Evolutionary conservation across 1,140 invertebrate species (phyloP).

Genomic region (Rhagoletis zephyria): DNA sequence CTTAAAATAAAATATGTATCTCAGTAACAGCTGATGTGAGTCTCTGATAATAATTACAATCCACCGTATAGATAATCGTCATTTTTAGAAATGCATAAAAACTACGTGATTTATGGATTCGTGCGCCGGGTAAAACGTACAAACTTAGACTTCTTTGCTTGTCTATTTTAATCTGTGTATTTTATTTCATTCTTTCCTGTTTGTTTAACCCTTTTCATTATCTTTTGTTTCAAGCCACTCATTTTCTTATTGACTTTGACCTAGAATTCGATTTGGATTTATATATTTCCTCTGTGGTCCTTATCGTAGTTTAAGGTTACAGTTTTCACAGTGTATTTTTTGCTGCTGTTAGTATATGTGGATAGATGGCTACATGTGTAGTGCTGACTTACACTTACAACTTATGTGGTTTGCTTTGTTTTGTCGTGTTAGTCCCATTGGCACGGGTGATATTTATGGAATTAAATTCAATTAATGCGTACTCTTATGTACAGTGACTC

Average conservation of each 20-base stretch:
- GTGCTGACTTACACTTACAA: too few species aligned
- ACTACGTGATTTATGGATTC: too few species aligned
- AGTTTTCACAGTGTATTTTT: too few species aligned
- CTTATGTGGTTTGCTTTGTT: not conserved
- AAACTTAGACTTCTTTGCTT: too few species aligned
- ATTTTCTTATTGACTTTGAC: not conserved
- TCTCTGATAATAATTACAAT: too few species aligned
- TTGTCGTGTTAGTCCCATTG: not conserved
- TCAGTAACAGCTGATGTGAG: too few species aligned
- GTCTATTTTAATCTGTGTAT: too few species aligned
- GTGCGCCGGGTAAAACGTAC: too few species aligned
- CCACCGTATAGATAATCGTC: too few species aligned
- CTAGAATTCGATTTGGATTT: conserved; percentile 1
- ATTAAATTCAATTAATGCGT: conserved; percentile 5
- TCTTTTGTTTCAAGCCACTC: not conserved
- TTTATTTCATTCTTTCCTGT: not conserved
- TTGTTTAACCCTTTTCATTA: not conserved
- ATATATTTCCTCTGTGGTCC: not conserved
- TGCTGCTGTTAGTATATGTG: not conserved
- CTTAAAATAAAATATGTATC: too few species aligned
- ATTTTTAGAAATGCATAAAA: too few species aligned
- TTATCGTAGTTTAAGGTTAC: not conserved
- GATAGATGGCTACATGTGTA: not conserved
- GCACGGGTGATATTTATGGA: not conserved
- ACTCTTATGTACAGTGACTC: too few species aligned